phyloP scores from a whole-genome alignment of 2,888 invertebrate genomes.

The Muschampia plurimacula region DNA sequence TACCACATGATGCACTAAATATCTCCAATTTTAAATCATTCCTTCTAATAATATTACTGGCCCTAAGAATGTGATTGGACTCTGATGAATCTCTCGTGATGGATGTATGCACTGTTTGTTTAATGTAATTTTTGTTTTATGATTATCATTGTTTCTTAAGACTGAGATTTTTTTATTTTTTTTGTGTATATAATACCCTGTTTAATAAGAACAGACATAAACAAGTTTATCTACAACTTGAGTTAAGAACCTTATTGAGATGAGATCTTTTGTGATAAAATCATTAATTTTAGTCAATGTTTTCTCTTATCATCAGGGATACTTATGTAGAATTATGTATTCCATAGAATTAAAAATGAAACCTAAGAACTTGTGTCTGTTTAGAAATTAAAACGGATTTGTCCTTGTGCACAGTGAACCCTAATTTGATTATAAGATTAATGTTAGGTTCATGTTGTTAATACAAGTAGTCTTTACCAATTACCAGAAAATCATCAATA shows the following conservation, averaged over 20 bases:
- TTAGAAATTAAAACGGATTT: background rate
- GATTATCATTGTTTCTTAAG: constrained; percentile 4
- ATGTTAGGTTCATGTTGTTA: background rate
- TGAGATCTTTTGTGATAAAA: background rate
- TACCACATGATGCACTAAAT: constrained; percentile 3
- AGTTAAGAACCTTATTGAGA: background rate
- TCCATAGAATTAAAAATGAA: background rate
- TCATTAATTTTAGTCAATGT: background rate
- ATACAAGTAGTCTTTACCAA: background rate
- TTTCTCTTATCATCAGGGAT: background rate
- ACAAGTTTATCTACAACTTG: background rate
- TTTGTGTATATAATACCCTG: background rate
- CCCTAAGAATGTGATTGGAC: background rate
- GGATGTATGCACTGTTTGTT: background rate
- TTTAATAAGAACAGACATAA: background rate
- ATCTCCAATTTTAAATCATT: background rate
- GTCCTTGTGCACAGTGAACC: background rate
- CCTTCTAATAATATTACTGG: background rate
- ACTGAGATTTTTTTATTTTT: background rate
- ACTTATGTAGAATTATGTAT: background rate
- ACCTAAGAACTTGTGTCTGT: background rate
- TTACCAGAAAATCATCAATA: background rate
- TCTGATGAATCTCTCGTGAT: background rate
- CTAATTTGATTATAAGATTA: background rate
- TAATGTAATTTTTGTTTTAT: background rate